Conservation (phyloP, 1,140 invertebrate species). For the Pararge aegeria region DNA sequence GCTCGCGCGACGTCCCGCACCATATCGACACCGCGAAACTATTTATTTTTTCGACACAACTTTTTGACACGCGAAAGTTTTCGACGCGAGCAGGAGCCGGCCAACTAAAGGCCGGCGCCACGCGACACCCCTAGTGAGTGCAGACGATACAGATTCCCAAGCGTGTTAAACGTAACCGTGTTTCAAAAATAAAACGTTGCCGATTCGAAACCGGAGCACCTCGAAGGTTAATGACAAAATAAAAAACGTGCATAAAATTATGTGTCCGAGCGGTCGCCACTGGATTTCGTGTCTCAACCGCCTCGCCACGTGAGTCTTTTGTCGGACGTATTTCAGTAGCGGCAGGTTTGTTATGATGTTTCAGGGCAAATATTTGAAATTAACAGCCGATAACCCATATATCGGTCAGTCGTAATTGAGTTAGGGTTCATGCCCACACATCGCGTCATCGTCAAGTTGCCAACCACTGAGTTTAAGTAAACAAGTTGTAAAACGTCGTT, state of each 20-base stretch:
- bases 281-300: constrained; percentile 42
- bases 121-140: constrained; percentile 46
- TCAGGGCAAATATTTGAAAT: background rate
- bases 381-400: constrained; percentile 4
- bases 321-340: constrained; percentile 16
- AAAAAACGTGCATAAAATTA: constrained; percentile 73
- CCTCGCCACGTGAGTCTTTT: constrained; percentile 47
- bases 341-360: constrained; percentile 18
- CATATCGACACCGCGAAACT: constrained; percentile 43
- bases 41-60: constrained; percentile 38
- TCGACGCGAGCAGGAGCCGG: constrained; percentile 31
- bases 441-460: too few relatives aligned
- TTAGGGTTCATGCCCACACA: too few relatives aligned
- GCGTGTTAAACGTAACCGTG: constrained; percentile 66
- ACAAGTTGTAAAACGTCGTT: too few relatives aligned
- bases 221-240: constrained; percentile 77
- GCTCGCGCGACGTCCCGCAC: constrained; percentile 49
- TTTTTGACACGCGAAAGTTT: constrained; percentile 35
- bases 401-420: constrained; percentile 8
- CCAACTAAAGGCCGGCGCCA: constrained; percentile 24
- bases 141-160: constrained; percentile 38
- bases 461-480: too few relatives aligned
- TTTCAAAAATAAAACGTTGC: constrained; percentile 77
- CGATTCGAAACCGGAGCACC: constrained; percentile 74
- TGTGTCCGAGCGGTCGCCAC: constrained; percentile 53